These are phyloP conservation scores for Sarotherodon lohbergeri DNA, from an alignment of 2,113 vertebrate genomes.

Conservation along the genomic window DNA sequence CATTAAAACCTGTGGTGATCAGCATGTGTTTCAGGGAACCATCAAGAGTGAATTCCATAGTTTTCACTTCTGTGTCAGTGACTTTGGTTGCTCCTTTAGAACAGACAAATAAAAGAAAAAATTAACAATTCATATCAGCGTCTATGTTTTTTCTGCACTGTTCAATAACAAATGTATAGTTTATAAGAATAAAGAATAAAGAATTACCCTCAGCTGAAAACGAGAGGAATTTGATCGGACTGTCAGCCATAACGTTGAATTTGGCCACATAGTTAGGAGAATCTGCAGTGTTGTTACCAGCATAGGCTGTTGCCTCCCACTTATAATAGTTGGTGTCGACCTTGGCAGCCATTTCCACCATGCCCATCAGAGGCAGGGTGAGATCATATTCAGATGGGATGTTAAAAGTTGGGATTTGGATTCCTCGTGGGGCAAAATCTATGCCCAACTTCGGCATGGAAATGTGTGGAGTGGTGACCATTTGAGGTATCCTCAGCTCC, in stretches of 20 bases:
- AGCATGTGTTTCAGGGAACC: conserved; percentile 76
- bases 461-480: conserved; percentile 70
- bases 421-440: conserved; percentile 65
- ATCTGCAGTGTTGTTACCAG: conserved; percentile 73
- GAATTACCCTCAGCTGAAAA: conserved; percentile 81
- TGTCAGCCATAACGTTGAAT: conserved; percentile 71
- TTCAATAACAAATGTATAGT: not conserved
- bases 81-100: conserved; percentile 74
- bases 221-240: conserved; percentile 76
- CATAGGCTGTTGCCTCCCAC: conserved; percentile 75
- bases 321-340: conserved; percentile 87
- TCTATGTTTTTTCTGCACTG: not conserved
- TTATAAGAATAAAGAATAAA: not conserved
- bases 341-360: conserved; percentile 76
- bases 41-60: conserved; percentile 55
- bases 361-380: conserved; percentile 76
- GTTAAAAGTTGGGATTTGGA: conserved; percentile 75
- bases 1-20: conserved; percentile 72
- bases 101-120: conserved; percentile 2
- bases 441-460: conserved; percentile 71
- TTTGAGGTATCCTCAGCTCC: conserved; percentile 69
- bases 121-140: not conserved
- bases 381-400: conserved; percentile 77
- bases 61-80: conserved; percentile 57
- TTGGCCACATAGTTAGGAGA: conserved; percentile 54